phyloP scores from a whole-genome alignment of 2,888 invertebrate species.

The Phragmatobia fuliginosa region DNA sequence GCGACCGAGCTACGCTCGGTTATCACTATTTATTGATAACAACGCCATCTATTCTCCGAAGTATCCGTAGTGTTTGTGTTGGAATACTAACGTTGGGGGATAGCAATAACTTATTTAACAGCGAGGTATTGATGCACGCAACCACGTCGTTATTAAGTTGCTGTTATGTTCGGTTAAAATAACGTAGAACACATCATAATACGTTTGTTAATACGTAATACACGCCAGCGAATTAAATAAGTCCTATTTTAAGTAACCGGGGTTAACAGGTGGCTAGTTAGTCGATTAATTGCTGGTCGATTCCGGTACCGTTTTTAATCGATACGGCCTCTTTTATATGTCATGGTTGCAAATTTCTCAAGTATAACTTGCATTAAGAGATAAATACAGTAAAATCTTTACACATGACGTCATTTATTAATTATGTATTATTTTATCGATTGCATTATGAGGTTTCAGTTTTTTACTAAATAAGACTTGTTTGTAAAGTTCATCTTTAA shows the following conservation, averaged over 20 bases:
- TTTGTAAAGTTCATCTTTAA: not conserved
- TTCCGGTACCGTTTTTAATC: constrained; percentile 37
- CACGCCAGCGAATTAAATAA: not conserved
- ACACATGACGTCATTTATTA: not conserved
- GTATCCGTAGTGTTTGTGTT: no score
- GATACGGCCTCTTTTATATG: constrained; percentile 39
- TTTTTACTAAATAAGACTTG: not conserved
- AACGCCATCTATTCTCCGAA: no score
- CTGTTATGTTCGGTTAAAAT: not conserved
- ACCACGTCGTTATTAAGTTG: not conserved
- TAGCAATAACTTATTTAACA: no score
- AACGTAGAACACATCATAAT: not conserved
- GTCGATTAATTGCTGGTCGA: constrained; percentile 17
- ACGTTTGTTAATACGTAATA: not conserved
- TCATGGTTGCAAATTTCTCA: constrained; percentile 34
- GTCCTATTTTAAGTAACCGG: constrained; percentile 22
- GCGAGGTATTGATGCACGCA: not conserved
- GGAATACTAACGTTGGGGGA: no score
- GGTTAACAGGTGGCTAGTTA: constrained; percentile 28
- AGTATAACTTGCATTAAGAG: constrained; percentile 21
- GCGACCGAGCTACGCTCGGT: no score
- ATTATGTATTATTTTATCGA: not conserved
- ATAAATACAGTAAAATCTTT: not conserved
- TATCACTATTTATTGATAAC: no score
- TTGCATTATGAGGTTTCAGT: not conserved